Evolutionary conservation across 1,140 invertebrate genomes (phyloP).

Genomic region (Penaeus japonicus): DNA sequence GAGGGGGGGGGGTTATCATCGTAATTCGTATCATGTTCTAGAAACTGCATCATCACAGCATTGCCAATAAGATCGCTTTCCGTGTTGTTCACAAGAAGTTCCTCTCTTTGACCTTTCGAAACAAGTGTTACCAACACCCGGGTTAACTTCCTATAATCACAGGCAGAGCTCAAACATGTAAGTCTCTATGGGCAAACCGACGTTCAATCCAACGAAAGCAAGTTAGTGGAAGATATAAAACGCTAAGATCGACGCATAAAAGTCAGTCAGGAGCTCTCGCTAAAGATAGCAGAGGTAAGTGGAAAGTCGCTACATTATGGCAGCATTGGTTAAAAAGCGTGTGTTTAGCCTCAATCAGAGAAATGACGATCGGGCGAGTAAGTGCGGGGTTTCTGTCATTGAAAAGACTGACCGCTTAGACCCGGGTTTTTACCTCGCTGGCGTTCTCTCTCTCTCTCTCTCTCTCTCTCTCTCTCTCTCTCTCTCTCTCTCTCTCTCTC

Average conservation of each 20-base stretch:
- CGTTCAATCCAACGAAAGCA: too few relatives aligned
- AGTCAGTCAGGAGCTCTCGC: too few relatives aligned
- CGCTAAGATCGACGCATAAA: too few relatives aligned
- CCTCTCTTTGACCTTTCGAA: constrained; percentile 6
- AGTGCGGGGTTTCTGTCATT: background rate
- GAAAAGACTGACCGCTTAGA: background rate
- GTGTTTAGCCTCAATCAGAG: constrained; percentile 31
- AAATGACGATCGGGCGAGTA: background rate
- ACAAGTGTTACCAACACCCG: background rate
- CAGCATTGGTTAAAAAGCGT: background rate
- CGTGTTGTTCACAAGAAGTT: constrained; percentile 14
- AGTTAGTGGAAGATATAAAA: too few relatives aligned
- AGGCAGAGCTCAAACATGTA: background rate
- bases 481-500: too few relatives aligned
- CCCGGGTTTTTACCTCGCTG: background rate
- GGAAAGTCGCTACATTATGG: background rate
- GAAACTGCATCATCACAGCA: too few relatives aligned
- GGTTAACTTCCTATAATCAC: background rate
- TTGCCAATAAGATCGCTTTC: background rate
- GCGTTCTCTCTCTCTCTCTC: background rate
- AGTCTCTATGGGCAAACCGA: too few relatives aligned
- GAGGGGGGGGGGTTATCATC: too few relatives aligned
- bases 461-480: too few relatives aligned
- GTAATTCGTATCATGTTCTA: too few relatives aligned
- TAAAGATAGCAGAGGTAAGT: background rate